Base-by-base conservation (phyloP, 2,888 invertebrate species). In the Ochlodes sylvanus region DNA sequence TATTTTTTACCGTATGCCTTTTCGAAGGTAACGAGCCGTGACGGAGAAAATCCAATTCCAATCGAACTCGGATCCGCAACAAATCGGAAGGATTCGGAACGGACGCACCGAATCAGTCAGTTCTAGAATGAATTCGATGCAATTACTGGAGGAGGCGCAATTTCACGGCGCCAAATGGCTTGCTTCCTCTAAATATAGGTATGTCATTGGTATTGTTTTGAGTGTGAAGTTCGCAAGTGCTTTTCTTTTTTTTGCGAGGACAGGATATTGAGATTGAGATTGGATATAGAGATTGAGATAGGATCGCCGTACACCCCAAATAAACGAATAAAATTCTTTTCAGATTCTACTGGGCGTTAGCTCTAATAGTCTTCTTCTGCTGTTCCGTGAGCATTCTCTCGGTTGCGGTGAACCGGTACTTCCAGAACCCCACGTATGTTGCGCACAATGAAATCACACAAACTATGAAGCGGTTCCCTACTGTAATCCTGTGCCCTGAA, bases 401-500 rank as follows among this genome's bases (percentile, higher is more conserved):
- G 15, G 57, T 75, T 2, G 78, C 80, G 0, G 63, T 89, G 0
- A 19, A 54, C 5, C 76, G 88, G 0, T 90, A 77, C 71, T 65
- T 79, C 10, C 73, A 79, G 0, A 79, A 79, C 27, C 90, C 90
- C 0, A 88, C 88, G 0, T 84, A 70, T 67, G 74, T 88, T n/a
- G 75, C 75, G 2, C 73, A 77, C 14, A 34, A 71, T 4, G 81
- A 85, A 1, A 57, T 69, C 0, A 10, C 67, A 7, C 63, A 73
- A 0, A 14, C 1, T 0, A 2, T 12, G 2, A 74, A 72, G 42
- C 60, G 60, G 1, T 89, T 90, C 68, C 90, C 90, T 0, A 72
- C 85, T 0, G 85, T 90, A 0, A 41, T 81, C 0, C 60, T 90
- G 9, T 90, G 86, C 56, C 90, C 90, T 0, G 87, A 87, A 57